A percentile compares a stretch with the other conserved stretches of the same genome.
phyloP scores from a whole-genome alignment of 1,140 invertebrate species.

The Bombus balteatus region DNA sequence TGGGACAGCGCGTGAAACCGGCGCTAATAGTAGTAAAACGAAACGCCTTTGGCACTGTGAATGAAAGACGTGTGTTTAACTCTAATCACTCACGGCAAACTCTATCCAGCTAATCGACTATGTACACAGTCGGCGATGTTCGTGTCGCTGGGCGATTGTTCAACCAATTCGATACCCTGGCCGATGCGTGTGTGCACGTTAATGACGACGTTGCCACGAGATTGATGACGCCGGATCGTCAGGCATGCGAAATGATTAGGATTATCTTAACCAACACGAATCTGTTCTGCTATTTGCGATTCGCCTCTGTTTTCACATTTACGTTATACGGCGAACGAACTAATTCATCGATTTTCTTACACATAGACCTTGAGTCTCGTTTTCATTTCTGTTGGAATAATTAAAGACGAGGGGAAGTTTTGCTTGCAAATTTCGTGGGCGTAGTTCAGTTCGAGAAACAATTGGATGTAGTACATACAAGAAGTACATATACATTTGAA shows the following conservation, averaged over 20 bases:
- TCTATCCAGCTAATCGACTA: conserved; percentile 56
- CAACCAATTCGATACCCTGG: not conserved
- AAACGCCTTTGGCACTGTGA: conserved; percentile 55
- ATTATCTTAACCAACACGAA: conserved; percentile 7
- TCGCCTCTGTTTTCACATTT: not conserved
- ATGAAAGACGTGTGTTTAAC: conserved; percentile 65
- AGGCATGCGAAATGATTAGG: conserved; percentile 8
- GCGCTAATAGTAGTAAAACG: conserved; percentile 40
- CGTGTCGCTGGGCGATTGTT: conserved; percentile 49
- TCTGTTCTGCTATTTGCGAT: not conserved
- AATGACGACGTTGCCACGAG: conserved; percentile 18
- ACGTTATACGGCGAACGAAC: not conserved
- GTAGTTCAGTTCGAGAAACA: too few relatives aligned
- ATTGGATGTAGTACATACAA: too few relatives aligned
- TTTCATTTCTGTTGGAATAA: not conserved
- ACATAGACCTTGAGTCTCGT: not conserved
- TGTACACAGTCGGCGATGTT: conserved; percentile 50
- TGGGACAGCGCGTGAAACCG: not conserved
- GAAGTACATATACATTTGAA: too few relatives aligned
- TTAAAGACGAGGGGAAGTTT: too few relatives aligned
- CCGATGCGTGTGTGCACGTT: conserved; percentile 1
- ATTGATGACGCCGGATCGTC: conserved; percentile 6
- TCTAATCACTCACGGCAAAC: conserved; percentile 62
- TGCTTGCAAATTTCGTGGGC: too few relatives aligned
- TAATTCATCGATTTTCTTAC: not conserved